A percentile compares a stretch with the other conserved stretches of the same genome.
These are phyloP conservation scores for Leptinotarsa defecta DNA, from an alignment of 1,140 invertebrate genomes.

Conservation along the genomic window DNA sequence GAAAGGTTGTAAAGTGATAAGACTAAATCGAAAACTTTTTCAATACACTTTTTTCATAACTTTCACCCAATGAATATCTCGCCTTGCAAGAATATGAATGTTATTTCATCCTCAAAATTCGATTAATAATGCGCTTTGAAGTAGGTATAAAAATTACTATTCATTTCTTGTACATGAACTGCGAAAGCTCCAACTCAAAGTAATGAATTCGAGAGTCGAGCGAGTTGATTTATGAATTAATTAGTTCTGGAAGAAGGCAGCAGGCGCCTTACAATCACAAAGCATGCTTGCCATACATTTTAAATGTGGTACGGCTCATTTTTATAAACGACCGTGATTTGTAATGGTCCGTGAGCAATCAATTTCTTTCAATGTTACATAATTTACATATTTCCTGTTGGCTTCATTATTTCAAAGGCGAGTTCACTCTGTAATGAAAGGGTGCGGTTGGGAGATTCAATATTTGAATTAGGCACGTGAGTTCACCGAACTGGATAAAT, in stretches of 20 bases:
- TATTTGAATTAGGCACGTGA: background rate
- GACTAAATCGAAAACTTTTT: no score
- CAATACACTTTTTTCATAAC: no score
- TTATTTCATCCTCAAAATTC: no score
- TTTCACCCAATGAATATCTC: no score
- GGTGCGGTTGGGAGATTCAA: background rate
- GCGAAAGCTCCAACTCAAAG: background rate
- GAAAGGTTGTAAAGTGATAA: no score
- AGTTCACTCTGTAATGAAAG: background rate
- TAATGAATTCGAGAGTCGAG: constrained; percentile 8
- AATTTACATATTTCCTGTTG: constrained; percentile 8
- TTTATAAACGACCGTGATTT: constrained; percentile 6
- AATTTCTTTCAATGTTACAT: constrained; percentile 6
- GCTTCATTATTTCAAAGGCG: background rate
- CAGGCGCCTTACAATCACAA: constrained; percentile 7
- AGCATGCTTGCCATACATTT: constrained; percentile 5
- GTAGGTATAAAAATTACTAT: background rate
- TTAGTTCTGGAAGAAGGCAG: constrained; percentile 7
- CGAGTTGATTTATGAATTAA: constrained; percentile 6
- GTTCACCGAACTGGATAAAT: background rate
- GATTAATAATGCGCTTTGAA: no score
- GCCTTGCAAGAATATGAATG: no score
- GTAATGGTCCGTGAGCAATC: constrained; percentile 3
- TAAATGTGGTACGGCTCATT: constrained; percentile 8
- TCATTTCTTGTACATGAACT: background rate